Conservation (phyloP, 2,113 vertebrate species). For the Butorides virescens region DNA sequence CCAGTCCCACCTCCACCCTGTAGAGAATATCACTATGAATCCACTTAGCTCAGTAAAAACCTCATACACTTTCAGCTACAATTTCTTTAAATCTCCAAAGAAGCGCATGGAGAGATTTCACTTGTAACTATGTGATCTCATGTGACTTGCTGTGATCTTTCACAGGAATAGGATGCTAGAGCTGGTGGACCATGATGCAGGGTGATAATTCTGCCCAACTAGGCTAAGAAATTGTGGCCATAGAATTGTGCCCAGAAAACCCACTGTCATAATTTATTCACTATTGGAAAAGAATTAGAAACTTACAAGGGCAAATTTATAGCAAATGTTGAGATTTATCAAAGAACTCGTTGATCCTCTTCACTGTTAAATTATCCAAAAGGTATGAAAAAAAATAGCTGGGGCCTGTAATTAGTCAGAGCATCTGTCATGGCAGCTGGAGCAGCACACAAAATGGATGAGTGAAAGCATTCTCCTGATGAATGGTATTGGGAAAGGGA, state of each 20-base stretch:
- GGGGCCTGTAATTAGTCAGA: background rate
- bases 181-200: background rate
- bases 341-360: background rate
- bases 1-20: background rate
- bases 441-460: background rate
- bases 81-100: background rate
- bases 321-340: background rate
- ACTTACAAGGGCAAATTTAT: background rate
- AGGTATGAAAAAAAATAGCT: background rate
- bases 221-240: background rate
- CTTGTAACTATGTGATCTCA: background rate
- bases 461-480: background rate
- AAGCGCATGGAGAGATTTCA: background rate
- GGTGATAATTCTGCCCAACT: background rate
- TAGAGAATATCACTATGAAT: background rate
- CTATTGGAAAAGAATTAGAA: background rate
- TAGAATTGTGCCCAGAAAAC: background rate
- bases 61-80: background rate
- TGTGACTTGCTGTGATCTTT: background rate
- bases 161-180: background rate
- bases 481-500: background rate
- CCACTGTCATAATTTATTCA: background rate
- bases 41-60: background rate
- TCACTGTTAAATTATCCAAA: background rate
- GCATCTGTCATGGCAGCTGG: background rate